Base-by-base conservation (phyloP, 2,888 invertebrate genomes). In the Lysandra coridon region DNA sequence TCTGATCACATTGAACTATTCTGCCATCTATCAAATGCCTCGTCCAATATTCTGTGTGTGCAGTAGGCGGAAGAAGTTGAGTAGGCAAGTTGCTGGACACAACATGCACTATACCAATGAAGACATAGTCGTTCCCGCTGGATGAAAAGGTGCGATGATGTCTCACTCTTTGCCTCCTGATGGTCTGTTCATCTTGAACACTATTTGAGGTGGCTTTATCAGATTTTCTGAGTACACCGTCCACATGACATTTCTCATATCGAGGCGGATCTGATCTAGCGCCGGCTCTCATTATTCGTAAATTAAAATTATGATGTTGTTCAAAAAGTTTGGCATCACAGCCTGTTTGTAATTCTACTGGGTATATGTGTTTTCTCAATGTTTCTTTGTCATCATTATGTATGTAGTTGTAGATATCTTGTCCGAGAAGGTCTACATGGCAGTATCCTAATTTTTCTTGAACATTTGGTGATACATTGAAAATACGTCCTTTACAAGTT, bases 1-100 rank as follows among this genome's bases (percentile, higher is more conserved):
- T 96, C 88, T 98, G 98, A 89, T 99, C 99, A 88, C 98, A 97
- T 88, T 97, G 98, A 78, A 98, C 96, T 83, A 99, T 98, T 76
- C 97, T 96, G 0, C 98, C 98, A 92, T 98, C 98, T 79, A 98
- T 96, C 80, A 97, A 95, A 91, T 99, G 98, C 83, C 98, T 95
- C 0, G 98, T 98, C 87, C 97, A 96, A 90, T 98, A 99, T 89
- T 98, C 98, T 85, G 98, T 96, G 84, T 97, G 96, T 57, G 96
- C 92, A 62, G 92, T 91, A 1, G 94, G 96, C 78, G 97, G 95
- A 79, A 97, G 95, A 77, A 94, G 89, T 78, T 89, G 88, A 60
- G 92, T 87, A 80, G 97, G 97, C 86, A 97, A 95, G 44, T 88
- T 86, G 84, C 87, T 91, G 10, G 93, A 87, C 84, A 97, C 90